Conservation (phyloP, 2,797 vertebrate genomes). For the Chanos chanos region DNA sequence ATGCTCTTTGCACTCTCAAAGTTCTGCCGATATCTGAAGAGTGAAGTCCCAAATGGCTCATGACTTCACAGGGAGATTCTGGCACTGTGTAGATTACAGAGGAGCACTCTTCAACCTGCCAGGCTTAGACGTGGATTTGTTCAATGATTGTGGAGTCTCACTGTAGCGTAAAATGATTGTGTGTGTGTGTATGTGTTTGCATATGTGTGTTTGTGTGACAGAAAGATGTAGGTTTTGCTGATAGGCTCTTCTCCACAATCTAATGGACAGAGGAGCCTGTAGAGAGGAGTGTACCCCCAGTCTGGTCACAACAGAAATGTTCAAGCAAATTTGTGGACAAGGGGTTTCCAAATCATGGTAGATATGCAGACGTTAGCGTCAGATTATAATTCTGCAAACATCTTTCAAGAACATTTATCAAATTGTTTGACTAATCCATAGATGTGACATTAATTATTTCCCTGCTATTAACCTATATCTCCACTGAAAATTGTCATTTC, state of each 20-base stretch:
- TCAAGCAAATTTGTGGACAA: too few relatives aligned
- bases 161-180: conserved; percentile 30
- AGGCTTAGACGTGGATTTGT: conserved; percentile 43
- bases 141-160: conserved; percentile 31
- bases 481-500: too few relatives aligned
- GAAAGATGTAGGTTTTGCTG: not conserved
- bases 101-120: conserved; percentile 29
- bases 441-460: too few relatives aligned
- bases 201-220: not conserved
- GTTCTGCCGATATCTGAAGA: conserved; percentile 25
- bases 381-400: too few relatives aligned
- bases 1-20: conserved; percentile 1
- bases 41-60: conserved; percentile 26
- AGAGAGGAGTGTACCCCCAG: too few relatives aligned
- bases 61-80: conserved; percentile 36
- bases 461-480: too few relatives aligned
- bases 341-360: too few relatives aligned
- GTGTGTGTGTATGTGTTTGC: conserved; percentile 8
- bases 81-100: conserved; percentile 42
- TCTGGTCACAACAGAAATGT: too few relatives aligned
- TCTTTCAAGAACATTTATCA: too few relatives aligned
- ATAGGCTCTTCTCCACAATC: not conserved
- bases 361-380: too few relatives aligned
- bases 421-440: too few relatives aligned
- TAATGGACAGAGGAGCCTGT: not conserved